Base-by-base conservation (phyloP, 2,888 invertebrate genomes). In the Drosophila pseudotalamancana region DNA sequence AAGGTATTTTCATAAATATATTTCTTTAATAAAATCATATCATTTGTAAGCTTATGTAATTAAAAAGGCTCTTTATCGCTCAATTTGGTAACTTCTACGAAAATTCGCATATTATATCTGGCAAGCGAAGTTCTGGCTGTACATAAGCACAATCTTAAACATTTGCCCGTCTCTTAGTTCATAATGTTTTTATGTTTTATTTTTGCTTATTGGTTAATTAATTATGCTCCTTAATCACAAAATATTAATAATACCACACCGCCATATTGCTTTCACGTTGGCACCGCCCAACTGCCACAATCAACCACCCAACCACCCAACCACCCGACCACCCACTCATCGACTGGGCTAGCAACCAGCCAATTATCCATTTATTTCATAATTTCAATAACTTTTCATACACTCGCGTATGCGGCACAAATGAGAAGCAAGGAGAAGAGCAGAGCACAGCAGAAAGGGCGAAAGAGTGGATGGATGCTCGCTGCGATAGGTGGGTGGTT, bases 381-480 rank as follows among this genome's bases (percentile, higher is more conserved):
- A 82, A 87, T 82, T 85, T 82, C 82, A 82, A 86, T 86, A 86
- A 83, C 78, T 84, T 88, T 86, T 84, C 71, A 83, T 86, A 67
- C 74, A 83, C 83, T 86, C 79, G 62, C 50, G 51, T 45, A 16
- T 49, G 57, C 61, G 54, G 42, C 60, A 46, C 45, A 72, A 63
- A 61, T 50, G 75, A 48, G 74, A 3, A 53, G 72, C 23, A n/a
- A n/a, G n/a, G 16, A 0, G 51, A 6, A 16, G 19, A 19, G 56
- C 19, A 23, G 34, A 27, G 43, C 16, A 29, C 1, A n/a, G 45
- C 8, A n/a, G 39, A 6, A 6, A 25, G 25, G 21, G 34, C 23
- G 42, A 42, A n/a, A 25, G 6, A 42, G 8, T 16, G 46, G 27
- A 35, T n/a, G 34, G 16, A 4, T 49, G 48, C 21, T 18, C 14